phyloP scores from a whole-genome alignment of 2,797 vertebrate species.

The Cichlasoma orientale region DNA sequence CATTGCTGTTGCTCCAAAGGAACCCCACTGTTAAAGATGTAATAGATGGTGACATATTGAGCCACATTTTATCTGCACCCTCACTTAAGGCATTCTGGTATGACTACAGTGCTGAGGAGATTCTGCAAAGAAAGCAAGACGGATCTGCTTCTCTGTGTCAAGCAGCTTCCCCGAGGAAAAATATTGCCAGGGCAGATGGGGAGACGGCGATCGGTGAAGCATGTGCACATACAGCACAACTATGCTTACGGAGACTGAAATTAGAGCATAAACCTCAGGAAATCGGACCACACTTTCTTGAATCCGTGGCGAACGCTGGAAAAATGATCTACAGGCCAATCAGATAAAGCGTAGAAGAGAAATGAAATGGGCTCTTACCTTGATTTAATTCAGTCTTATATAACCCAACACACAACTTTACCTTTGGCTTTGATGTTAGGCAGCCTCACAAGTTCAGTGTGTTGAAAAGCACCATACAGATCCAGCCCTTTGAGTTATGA shows the following conservation, averaged over 20 bases:
- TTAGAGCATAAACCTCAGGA: slow-evolving; percentile 12
- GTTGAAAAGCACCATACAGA: slow-evolving; percentile 18
- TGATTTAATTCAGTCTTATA: slow-evolving; percentile 23
- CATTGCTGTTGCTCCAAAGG: slow-evolving; percentile 1
- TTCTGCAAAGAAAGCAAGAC: slow-evolving; percentile 41
- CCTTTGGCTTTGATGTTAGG: slow-evolving; percentile 14
- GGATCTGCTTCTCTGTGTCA: slow-evolving; percentile 40
- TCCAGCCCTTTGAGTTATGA: neutral
- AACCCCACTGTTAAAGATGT: slow-evolving; percentile 34
- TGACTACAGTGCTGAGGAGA: slow-evolving; percentile 36
- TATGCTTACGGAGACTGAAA: slow-evolving; percentile 34
- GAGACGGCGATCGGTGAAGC: slow-evolving; percentile 52
- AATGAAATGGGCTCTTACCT: slow-evolving; percentile 22
- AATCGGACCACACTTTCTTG: slow-evolving; percentile 13
- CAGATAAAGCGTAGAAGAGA: slow-evolving; percentile 3
- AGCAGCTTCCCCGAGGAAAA: slow-evolving; percentile 40
- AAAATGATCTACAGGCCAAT: slow-evolving; percentile 23
- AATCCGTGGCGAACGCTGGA: slow-evolving; percentile 10
- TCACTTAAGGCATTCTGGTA: slow-evolving; percentile 32
- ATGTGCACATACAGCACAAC: slow-evolving; percentile 38
- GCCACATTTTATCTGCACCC: slow-evolving; percentile 35
- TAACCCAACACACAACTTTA: neutral
- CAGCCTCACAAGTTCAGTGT: slow-evolving; percentile 11
- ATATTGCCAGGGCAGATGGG: slow-evolving; percentile 34
- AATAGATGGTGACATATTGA: slow-evolving; percentile 42